A percentile compares a stretch with the other conserved stretches of the same genome.
Evolutionary conservation across 2,113 vertebrate genomes (phyloP).

Genomic region (Crotalus helleri): DNA sequence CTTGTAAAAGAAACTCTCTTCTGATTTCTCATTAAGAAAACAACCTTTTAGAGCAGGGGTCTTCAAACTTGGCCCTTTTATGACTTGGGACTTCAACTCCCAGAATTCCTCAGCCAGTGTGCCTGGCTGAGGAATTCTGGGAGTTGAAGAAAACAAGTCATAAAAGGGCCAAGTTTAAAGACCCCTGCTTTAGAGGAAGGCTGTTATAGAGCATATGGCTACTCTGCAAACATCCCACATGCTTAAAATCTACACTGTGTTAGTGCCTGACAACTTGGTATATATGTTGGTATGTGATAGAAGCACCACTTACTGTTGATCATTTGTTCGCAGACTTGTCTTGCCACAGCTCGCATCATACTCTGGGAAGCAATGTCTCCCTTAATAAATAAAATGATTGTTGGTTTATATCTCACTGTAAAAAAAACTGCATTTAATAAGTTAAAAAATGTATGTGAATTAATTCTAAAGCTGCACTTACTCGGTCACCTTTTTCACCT

Average conservation of each 20-base stretch:
- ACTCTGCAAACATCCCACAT: background rate
- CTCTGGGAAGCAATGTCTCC: slow-evolving; percentile 97
- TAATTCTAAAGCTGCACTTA: slow-evolving; percentile 72
- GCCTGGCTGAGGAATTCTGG: too few relatives aligned
- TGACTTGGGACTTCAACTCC: too few relatives aligned
- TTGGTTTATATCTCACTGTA: slow-evolving; percentile 41
- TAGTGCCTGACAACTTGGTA: background rate
- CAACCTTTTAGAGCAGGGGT: background rate
- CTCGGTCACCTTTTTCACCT: slow-evolving; percentile 95
- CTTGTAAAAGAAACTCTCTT: background rate
- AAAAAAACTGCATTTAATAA: slow-evolving; percentile 2
- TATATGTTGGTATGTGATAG: background rate
- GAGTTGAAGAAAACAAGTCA: too few relatives aligned
- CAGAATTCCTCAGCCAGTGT: too few relatives aligned
- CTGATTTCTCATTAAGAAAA: background rate
- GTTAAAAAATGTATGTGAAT: slow-evolving; percentile 3
- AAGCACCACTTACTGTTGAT: slow-evolving; percentile 79
- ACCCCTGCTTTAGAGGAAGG: background rate
- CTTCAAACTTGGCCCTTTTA: background rate
- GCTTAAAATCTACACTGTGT: background rate
- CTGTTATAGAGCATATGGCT: background rate
- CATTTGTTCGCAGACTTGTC: slow-evolving; percentile 94
- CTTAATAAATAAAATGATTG: slow-evolving; percentile 67
- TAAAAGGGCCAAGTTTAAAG: background rate
- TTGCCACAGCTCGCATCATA: slow-evolving; percentile 95